Percentiles rank a stretch among this genome's conserved stretches.
phyloP scores from a whole-genome alignment of 1,140 invertebrate genomes.

The Dufourea novaeangliae region DNA sequence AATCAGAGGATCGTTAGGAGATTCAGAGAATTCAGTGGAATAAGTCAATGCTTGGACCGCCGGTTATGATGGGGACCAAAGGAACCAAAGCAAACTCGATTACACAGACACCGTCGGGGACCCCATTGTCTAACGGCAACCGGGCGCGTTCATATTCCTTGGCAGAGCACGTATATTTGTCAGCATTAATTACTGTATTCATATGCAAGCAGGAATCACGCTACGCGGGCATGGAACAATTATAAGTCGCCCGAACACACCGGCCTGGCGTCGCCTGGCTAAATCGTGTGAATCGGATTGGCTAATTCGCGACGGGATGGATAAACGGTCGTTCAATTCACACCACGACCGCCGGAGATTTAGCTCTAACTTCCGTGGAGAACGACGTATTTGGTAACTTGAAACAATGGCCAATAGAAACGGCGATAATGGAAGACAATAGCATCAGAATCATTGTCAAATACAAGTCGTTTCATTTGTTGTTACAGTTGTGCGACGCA shows the following conservation, averaged over 20 bases:
- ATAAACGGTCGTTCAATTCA: not conserved
- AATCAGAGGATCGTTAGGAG: not conserved
- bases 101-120: not conserved
- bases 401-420: not conserved
- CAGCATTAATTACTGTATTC: constrained; percentile 28
- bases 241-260: not conserved
- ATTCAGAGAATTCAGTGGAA: not conserved
- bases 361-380: not conserved
- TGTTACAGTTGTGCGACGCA: no score
- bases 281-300: constrained; percentile 12
- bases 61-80: not conserved
- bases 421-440: not conserved
- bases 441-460: not conserved
- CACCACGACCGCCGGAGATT: not conserved
- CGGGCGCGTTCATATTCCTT: not conserved
- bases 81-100: constrained; percentile 7
- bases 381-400: not conserved
- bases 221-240: not conserved
- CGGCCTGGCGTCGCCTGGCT: not conserved
- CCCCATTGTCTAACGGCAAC: not conserved
- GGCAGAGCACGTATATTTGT: constrained; percentile 13
- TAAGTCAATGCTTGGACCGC: not conserved
- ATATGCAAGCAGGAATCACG: not conserved
- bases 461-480: not conserved
- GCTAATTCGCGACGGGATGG: constrained; percentile 4